A percentile compares a stretch with the other conserved stretches of the same genome.
phyloP scores from a whole-genome alignment of 2,113 vertebrate genomes.

The Oryzias javanicus region DNA sequence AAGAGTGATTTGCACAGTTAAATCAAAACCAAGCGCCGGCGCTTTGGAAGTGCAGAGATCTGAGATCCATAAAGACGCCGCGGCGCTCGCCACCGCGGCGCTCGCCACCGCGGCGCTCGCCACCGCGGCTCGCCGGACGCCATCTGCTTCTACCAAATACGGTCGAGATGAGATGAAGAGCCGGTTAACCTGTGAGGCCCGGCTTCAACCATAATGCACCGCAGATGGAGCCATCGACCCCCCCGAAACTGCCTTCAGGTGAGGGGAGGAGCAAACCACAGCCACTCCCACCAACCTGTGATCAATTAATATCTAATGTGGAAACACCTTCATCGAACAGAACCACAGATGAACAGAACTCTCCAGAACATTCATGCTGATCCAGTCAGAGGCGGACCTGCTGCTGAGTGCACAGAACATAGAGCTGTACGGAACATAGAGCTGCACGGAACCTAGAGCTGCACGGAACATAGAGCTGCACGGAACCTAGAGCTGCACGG shows the following conservation, averaged over 20 bases:
- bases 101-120: constrained; percentile 36
- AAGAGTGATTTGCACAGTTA: constrained; percentile 75
- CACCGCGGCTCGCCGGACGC: constrained; percentile 36
- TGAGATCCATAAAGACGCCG: constrained; percentile 46
- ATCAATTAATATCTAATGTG: constrained; percentile 1
- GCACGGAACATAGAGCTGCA: too few species aligned
- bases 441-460: too few species aligned
- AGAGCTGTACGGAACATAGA: too few species aligned
- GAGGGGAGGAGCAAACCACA: constrained; percentile 20
- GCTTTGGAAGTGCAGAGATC: constrained; percentile 56
- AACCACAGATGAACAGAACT: too few species aligned
- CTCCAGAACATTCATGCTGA: too few species aligned
- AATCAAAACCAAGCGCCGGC: constrained; percentile 77
- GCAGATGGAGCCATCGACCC: constrained; percentile 59
- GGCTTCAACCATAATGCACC: constrained; percentile 48
- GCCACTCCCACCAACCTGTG: constrained; percentile 43
- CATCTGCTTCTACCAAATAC: constrained; percentile 52
- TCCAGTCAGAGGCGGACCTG: too few species aligned
- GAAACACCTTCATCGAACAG: too few species aligned
- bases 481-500: too few species aligned
- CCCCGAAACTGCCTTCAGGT: constrained; percentile 8
- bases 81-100: constrained; percentile 33
- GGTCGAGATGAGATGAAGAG: constrained; percentile 51
- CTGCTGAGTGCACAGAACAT: too few species aligned
- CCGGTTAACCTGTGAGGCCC: constrained; percentile 55